Percentiles rank a stretch among this genome's conserved stretches.
phyloP scores from a whole-genome alignment of 1,140 invertebrate species.

The Halictus rubicundus region DNA sequence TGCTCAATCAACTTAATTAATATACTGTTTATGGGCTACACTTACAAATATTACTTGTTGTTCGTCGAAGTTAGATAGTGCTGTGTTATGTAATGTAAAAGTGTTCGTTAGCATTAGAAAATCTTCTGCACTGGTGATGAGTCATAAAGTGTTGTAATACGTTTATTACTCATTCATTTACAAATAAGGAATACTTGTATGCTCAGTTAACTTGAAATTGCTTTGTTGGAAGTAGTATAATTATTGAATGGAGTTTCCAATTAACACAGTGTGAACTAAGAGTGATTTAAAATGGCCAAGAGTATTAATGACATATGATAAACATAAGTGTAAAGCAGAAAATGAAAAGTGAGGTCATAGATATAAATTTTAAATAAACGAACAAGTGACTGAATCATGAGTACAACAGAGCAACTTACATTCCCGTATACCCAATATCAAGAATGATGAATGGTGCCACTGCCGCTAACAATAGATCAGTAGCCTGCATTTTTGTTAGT shows the following conservation, averaged over 20 bases:
- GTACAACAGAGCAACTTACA: conserved; percentile 73
- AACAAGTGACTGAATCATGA: conserved; percentile 39
- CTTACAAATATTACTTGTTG: background rate
- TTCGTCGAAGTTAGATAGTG: background rate
- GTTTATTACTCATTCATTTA: background rate
- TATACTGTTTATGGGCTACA: background rate
- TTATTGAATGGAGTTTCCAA: background rate
- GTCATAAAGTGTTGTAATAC: background rate
- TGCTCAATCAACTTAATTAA: no score
- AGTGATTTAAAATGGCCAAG: no score
- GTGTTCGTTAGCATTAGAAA: background rate
- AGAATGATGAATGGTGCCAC: conserved; percentile 70
- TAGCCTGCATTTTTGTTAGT: conserved; percentile 75
- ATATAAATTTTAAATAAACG: conserved; percentile 15
- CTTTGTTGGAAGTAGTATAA: background rate
- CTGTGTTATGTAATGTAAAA: background rate
- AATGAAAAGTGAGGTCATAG: background rate
- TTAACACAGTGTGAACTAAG: background rate
- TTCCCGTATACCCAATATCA: conserved; percentile 77
- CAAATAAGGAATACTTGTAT: background rate
- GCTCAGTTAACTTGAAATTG: background rate
- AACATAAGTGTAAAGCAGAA: background rate
- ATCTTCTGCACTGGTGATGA: background rate
- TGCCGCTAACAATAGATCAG: conserved; percentile 71
- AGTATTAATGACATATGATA: background rate